Base-by-base conservation (phyloP, 2,113 vertebrate genomes). In the Silurus glanis region DNA sequence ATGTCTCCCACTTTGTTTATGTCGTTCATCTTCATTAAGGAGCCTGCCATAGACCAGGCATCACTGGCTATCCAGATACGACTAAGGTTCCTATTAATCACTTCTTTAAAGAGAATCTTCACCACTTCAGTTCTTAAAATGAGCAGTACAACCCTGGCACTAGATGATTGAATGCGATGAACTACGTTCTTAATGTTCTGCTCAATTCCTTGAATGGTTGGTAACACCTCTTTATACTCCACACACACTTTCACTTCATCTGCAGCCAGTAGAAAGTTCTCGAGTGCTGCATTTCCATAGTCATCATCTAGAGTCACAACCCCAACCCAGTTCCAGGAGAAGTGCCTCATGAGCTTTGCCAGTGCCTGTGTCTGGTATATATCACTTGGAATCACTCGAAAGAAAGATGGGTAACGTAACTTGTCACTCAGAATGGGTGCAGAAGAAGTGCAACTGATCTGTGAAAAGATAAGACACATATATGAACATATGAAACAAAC, bases 341-440 rank as follows among this genome's bases (percentile, higher is more conserved):
- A 94, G 59, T 87, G 71, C 3, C 21, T 49, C 88, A 95, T 89
- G 2, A 94, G 69, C 55, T 88, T 88, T 9, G 91, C 92, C 67
- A 95, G 1, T 0, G 94, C 95, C 66, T 88, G 49, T 37, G 92
- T 93, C 75, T 95, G 94, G 82, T 95, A 89, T 5, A 71, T 58
- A 37, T 95, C 94, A 85, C 92, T 95, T 10, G 94, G 94, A 49
- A 95, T 80, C 3, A 94, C 95, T 4, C 94, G 93, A 2, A 94
- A 21, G 58, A 95, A 93, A 9, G 89, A 87, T 5, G 93, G 88
- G n/a, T 91, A 94, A 3, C 92, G 90, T 9, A 84, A 0, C 72
- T 93, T 93, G 82, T 95, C 90, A 53, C 93, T 93, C 23, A 95
- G 87, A 3, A 85, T 82, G 3, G 88, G 82, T 72, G 93, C 89